Conservation (phyloP, 2,888 invertebrate genomes). For the Chironomus tentans region DNA sequence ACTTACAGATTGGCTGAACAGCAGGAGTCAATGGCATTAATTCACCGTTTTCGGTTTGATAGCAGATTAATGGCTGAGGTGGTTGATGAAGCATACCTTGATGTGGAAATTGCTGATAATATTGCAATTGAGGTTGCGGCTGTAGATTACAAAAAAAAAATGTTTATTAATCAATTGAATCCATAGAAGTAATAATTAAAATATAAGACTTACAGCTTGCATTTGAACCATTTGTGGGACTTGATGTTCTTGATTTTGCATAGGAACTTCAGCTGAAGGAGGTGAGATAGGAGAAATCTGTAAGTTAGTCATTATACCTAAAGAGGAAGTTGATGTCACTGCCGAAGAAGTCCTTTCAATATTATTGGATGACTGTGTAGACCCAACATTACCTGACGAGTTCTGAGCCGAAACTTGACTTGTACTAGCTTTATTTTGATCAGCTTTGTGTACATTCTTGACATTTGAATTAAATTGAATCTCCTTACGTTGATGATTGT, state of each 20-base stretch:
- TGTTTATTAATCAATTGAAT: background rate
- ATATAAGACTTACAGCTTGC: background rate
- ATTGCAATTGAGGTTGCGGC: background rate
- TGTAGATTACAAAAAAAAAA: background rate
- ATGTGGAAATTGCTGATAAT: background rate
- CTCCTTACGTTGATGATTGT: background rate
- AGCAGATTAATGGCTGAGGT: background rate
- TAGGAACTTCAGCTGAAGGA: background rate
- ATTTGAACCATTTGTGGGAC: background rate
- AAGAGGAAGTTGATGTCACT: background rate
- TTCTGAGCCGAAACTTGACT: background rate
- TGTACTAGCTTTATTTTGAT: background rate
- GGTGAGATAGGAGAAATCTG: background rate
- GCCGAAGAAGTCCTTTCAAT: background rate
- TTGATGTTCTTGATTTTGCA: background rate
- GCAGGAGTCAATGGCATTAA: background rate
- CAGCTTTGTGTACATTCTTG: constrained; percentile 13
- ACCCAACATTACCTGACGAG: background rate
- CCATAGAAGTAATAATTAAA: background rate
- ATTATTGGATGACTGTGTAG: background rate
- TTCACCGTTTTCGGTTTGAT: background rate
- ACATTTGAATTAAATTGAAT: constrained; percentile 22
- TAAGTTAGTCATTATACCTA: background rate
- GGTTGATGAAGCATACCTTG: background rate
- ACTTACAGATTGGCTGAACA: background rate